Conservation (phyloP, 2,113 vertebrate genomes). For the Cinclus cinclus region DNA sequence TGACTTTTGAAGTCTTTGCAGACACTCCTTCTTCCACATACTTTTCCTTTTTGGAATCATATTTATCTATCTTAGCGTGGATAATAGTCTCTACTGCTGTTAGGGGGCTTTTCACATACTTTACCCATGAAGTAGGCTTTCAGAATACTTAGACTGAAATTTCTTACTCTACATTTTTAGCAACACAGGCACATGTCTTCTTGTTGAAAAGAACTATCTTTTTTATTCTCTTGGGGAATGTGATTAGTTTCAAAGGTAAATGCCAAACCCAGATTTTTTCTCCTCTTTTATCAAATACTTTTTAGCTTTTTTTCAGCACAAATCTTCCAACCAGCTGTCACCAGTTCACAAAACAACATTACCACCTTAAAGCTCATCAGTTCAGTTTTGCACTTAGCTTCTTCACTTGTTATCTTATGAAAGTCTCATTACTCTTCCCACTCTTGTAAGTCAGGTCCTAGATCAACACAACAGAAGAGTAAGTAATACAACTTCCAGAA, state of each 20-base stretch:
- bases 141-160: not conserved
- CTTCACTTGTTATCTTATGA: not conserved
- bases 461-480: not conserved
- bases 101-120: not conserved
- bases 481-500: not conserved
- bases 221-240: not conserved
- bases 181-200: not conserved
- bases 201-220: not conserved
- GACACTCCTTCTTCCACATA: not conserved
- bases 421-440: not conserved
- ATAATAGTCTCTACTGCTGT: not conserved
- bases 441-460: not conserved
- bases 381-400: not conserved
- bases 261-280: not conserved
- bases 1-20: not conserved
- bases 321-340: conserved; percentile 1
- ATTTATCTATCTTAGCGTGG: not conserved
- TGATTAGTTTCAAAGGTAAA: not conserved
- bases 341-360: not conserved
- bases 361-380: not conserved
- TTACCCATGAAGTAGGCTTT: not conserved
- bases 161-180: not conserved
- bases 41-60: not conserved
- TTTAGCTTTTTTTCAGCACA: not conserved
- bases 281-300: not conserved